Evolutionary conservation across 2,888 invertebrate species (phyloP), one percentile per base, ranked within the genome.

Genomic region (Trimorus sp.): DNA sequence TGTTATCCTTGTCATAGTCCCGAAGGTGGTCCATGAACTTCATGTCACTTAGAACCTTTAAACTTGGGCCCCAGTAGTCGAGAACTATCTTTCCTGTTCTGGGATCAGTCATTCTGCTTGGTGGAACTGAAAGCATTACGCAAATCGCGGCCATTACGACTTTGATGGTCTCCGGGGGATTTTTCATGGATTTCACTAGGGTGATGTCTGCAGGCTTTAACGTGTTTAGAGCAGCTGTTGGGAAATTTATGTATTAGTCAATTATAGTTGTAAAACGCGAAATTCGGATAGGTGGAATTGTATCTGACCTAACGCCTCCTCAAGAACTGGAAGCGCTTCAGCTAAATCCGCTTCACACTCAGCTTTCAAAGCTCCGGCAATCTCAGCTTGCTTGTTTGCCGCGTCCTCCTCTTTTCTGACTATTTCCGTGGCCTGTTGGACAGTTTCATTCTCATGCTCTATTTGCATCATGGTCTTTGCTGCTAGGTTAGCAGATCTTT

Each of bases 291-390:
- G 26, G 4, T 26, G 26, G 26, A 26, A 26, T 4, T 26, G 26
- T 26, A 26, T 26, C 26, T 26, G 26, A 89, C 89, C 88, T 83
- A 94, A 93, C 7, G 95, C 95, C 87, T 95, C 95, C 92, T 97
- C 96, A 75, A 97, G 93, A 88, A 96, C 95, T 5, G 97, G 97
- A 83, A 97, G 94, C 7, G 97, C 97, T 87, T 96, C 94, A 0
- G 98, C 98, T 87, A 99, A 93, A 92, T 98, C 98, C 75, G 96
- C 96, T 92, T 98, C 98, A 91, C 98, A 98, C 90, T 98, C 98
- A 84, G 94, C 94, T 92, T 98, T 98, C 38, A 98, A 92, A 60
- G 94, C 95, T 90, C 96, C 95, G 0, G 98, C 96, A 37, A 95
- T 95, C 45, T 96, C 95, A 0, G 98, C 98, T 92, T 98, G 97